Percentiles rank a stretch among this genome's conserved stretches.
phyloP scores from a whole-genome alignment of 2,113 vertebrate genomes.

The Anguilla japonica region DNA sequence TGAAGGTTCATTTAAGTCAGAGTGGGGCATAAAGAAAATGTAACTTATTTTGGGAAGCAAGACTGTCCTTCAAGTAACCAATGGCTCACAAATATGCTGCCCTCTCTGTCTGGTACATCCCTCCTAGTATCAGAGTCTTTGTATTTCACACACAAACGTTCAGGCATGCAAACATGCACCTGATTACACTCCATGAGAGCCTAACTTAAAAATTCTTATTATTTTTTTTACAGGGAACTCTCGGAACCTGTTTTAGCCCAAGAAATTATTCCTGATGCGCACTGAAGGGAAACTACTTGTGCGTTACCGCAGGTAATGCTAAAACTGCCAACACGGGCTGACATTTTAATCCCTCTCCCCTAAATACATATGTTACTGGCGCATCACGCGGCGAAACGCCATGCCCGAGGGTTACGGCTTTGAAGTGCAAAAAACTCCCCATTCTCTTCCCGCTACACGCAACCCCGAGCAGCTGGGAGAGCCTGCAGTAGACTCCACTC shows the following conservation, averaged over 20 bases:
- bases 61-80: neutral
- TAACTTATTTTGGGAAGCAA: neutral
- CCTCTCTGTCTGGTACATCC: neutral
- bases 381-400: constrained; percentile 8
- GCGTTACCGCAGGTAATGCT: constrained; percentile 26
- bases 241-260: neutral
- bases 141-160: neutral
- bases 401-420: constrained; percentile 26
- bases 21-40: neutral
- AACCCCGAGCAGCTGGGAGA: constrained; percentile 34
- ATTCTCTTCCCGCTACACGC: constrained; percentile 11
- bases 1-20: neutral
- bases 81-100: neutral
- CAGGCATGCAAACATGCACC: neutral
- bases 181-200: neutral
- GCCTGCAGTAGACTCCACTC: neutral
- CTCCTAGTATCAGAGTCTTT: neutral
- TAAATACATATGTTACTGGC: constrained; percentile 34
- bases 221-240: neutral
- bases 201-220: neutral
- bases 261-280: neutral
- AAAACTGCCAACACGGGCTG: constrained; percentile 31
- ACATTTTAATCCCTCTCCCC: constrained; percentile 29
- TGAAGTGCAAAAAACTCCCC: constrained; percentile 31
- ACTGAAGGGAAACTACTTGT: constrained; percentile 8